Percentiles rank a stretch among this genome's conserved stretches.
phyloP scores from a whole-genome alignment of 2,888 invertebrate genomes.

The Phaedon cochleariae region DNA sequence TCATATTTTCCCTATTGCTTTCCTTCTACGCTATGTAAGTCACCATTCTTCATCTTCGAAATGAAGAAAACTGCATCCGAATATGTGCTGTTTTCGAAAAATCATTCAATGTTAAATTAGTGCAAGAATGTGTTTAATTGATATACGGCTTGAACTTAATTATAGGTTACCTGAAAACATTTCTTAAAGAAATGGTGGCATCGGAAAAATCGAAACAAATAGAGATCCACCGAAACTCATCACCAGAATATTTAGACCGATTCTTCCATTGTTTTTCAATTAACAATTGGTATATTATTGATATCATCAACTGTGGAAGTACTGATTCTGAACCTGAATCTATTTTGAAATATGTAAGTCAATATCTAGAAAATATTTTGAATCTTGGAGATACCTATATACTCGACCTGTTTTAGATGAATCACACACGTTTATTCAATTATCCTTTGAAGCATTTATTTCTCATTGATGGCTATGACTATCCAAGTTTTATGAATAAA shows the following conservation, averaged over 20 bases:
- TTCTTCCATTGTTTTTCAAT: slow-evolving; percentile 18
- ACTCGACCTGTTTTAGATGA: slow-evolving; percentile 30
- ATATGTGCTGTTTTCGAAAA: no score
- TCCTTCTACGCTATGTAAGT: no score
- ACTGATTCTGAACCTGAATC: background rate
- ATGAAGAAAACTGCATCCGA: no score
- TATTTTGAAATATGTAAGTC: slow-evolving; percentile 12
- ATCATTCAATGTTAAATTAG: no score
- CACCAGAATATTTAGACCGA: background rate
- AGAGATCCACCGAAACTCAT: slow-evolving; percentile 18
- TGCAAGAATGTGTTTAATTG: no score
- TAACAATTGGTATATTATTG: slow-evolving; percentile 31
- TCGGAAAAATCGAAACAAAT: slow-evolving; percentile 20
- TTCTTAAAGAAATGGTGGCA: slow-evolving; percentile 17
- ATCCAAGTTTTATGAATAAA: slow-evolving; percentile 10
- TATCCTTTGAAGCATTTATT: slow-evolving; percentile 30
- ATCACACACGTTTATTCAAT: slow-evolving; percentile 22
- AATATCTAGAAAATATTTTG: background rate
- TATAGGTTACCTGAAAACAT: slow-evolving; percentile 17
- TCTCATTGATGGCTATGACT: slow-evolving; percentile 13
- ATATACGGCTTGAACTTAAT: slow-evolving; percentile 3
- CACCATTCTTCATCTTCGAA: no score
- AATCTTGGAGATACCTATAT: background rate
- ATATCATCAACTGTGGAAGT: slow-evolving; percentile 21
- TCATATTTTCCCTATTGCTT: no score